Evolutionary conservation across 2,888 invertebrate genomes (phyloP), one percentile per base, ranked within the genome.

Genomic region (Thereva unica): DNA sequence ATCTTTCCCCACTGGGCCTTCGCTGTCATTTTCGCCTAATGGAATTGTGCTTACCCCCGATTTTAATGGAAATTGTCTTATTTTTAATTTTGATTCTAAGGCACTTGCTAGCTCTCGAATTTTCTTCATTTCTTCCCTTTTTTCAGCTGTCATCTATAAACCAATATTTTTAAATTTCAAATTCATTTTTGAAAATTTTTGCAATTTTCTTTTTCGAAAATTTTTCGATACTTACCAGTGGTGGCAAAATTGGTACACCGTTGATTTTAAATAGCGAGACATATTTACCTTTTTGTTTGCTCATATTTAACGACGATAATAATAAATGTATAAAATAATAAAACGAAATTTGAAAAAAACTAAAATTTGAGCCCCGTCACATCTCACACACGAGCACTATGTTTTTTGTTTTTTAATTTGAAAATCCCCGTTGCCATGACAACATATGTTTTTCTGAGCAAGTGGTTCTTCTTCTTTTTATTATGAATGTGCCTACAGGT

Each of bases 171-270:
- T n/a, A n/a, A 23, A 23, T 23, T 23, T 23, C 23, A 23, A 23
- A 23, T 23, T 2, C 23, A 23, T 23, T 42, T 42, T 42, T 42
- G 1, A 42, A 9, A 53, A 7, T 10, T 53, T 9, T 4, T 10
- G 9, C 50, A 4, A 41, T n/a, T 6, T 47, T n/a, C 40, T n/a
- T 6, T 47, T n/a, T 50, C 6, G 3, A 38, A 9, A 23, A 45
- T 38, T n/a, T n/a, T n/a, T 5, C 4, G 45, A 5, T 59, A 76
- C 77, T 75, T 71, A 80, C 79, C 73, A 80, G 57, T 8, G 79
- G 79, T 68, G 79, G 78, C 68, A 80, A 68, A 69, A 80, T 80
- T 45, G 78, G 77, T 59, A 76, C 75, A n/a, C 78, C 78, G 73
- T 77, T 75, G 74, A 80, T 76, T 75, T 75, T 76, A 71, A 79